A percentile compares a stretch with the other conserved stretches of the same genome.
Conservation (phyloP, 2,113 vertebrate species). For the Hepsetus odoe region DNA sequence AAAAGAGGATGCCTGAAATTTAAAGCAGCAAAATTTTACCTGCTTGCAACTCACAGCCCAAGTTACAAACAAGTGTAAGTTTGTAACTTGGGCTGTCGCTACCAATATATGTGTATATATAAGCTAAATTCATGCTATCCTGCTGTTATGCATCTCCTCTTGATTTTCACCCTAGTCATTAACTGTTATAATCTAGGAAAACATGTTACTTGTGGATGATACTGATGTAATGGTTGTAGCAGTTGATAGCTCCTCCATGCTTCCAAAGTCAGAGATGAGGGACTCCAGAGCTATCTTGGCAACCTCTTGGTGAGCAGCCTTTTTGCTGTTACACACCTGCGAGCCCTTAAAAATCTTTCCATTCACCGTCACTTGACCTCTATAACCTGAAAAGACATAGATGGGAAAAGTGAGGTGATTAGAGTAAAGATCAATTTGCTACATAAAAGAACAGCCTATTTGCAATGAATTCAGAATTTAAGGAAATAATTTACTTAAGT, state of each 20-base stretch:
- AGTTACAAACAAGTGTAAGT: too few relatives aligned
- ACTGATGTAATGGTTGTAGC: conserved; percentile 6
- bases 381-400: conserved; percentile 53
- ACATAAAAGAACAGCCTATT: too few relatives aligned
- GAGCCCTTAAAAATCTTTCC: conserved; percentile 38
- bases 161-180: too few relatives aligned
- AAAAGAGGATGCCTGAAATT: conserved; percentile 11
- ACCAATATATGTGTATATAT: too few relatives aligned
- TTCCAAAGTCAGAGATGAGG: conserved; percentile 3
- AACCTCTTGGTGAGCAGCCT: conserved; percentile 61
- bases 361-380: conserved; percentile 49
- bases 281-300: conserved; percentile 46
- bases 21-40: not conserved
- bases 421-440: not conserved
- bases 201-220: conserved; percentile 28
- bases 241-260: conserved; percentile 7
- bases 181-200: not conserved
- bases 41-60: too few relatives aligned
- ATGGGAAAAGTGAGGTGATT: not conserved
- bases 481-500: too few relatives aligned
- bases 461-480: too few relatives aligned
- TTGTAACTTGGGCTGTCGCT: too few relatives aligned
- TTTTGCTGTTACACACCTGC: conserved; percentile 23
- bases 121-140: too few relatives aligned
- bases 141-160: too few relatives aligned